Conservation (phyloP, 1,140 invertebrate genomes). For the Leptinotarsa undecemlineata region DNA sequence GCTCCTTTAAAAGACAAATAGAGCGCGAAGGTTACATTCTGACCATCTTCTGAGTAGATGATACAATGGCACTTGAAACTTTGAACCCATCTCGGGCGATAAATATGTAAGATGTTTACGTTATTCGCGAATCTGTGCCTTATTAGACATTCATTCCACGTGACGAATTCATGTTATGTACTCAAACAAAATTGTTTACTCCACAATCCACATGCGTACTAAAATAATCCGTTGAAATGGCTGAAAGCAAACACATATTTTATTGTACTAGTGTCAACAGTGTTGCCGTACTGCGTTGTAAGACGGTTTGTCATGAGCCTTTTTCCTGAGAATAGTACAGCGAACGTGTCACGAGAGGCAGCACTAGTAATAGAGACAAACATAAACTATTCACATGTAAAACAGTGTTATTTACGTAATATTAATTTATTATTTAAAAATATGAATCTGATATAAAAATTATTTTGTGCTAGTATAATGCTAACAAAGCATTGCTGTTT, state of each 20-base stretch:
- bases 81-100: background rate
- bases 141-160: background rate
- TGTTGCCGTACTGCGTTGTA: too few relatives aligned
- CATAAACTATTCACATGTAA: too few relatives aligned
- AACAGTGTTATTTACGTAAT: too few relatives aligned
- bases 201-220: background rate
- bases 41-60: background rate
- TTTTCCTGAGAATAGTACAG: too few relatives aligned
- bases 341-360: too few relatives aligned
- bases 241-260: slow-evolving; percentile 1
- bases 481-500: too few relatives aligned
- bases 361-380: too few relatives aligned
- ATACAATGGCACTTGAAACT: background rate
- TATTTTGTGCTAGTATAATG: too few relatives aligned
- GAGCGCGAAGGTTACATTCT: background rate
- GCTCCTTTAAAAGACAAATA: background rate
- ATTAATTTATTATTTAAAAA: too few relatives aligned
- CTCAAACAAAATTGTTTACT: slow-evolving; percentile 3
- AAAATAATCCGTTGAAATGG: background rate
- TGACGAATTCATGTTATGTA: background rate
- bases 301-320: slow-evolving; percentile 29
- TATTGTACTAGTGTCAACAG: too few relatives aligned
- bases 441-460: too few relatives aligned
- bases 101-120: background rate
- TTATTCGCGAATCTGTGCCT: background rate